Evolutionary conservation across 2,888 invertebrate species (phyloP).

Genomic region (Clivina fossor): DNA sequence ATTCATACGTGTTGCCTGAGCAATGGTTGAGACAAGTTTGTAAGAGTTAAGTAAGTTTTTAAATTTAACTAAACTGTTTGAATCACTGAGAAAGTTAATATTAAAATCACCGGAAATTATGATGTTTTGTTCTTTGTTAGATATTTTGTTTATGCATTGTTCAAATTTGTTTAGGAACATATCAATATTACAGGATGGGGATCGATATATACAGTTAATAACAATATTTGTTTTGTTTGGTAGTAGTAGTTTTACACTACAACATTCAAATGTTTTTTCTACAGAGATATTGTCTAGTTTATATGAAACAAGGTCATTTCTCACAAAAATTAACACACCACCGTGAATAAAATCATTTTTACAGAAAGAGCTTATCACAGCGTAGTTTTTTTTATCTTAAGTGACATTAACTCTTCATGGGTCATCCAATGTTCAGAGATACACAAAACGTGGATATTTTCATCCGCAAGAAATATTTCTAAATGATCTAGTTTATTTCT

Average conservation of each 20-base stretch:
- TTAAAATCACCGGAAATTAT: constrained; percentile 2
- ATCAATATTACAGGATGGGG: too few relatives aligned
- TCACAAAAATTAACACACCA: too few relatives aligned
- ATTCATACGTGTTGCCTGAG: too few relatives aligned
- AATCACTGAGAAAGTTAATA: background rate
- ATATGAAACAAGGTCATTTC: too few relatives aligned
- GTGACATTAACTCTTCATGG: background rate
- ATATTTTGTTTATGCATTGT: background rate
- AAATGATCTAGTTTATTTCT: background rate
- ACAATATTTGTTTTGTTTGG: background rate
- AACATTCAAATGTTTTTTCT: too few relatives aligned
- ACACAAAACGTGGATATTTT: background rate
- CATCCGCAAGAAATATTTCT: background rate
- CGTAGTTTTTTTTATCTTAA: background rate
- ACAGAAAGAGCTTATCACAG: too few relatives aligned
- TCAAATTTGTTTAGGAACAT: background rate
- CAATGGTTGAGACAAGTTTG: too few relatives aligned
- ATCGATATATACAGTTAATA: too few relatives aligned
- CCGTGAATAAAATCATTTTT: too few relatives aligned
- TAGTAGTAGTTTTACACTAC: background rate
- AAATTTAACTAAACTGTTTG: too few relatives aligned
- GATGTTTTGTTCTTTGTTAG: background rate
- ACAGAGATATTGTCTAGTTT: too few relatives aligned
- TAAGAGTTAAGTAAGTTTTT: too few relatives aligned
- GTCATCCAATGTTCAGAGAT: background rate